Evolutionary conservation across 2,797 vertebrate genomes (phyloP).

Genomic region (Myripristis jacobus): DNA sequence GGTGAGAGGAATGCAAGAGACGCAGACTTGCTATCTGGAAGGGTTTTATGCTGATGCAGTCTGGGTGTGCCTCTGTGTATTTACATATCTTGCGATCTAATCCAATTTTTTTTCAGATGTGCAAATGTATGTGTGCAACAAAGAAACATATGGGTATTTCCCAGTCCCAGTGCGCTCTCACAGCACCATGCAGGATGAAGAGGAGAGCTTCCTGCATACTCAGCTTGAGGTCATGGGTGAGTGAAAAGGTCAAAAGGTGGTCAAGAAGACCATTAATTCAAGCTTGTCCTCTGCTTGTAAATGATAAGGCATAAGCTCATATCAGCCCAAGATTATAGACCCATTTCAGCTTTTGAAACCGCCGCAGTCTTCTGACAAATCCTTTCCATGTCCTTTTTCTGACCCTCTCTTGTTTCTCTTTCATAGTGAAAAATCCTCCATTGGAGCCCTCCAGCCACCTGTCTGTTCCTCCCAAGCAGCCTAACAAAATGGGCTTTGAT

Average conservation of each 20-base stretch:
- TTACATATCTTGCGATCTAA: no score
- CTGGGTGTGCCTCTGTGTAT: no score
- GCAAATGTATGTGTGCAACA: conserved; percentile 94
- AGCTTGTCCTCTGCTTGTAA: neutral
- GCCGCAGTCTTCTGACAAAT: conserved; percentile 21
- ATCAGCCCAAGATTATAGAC: neutral
- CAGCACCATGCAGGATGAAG: conserved; percentile 88
- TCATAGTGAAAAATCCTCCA: conserved; percentile 90
- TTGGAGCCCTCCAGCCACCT: conserved; percentile 90
- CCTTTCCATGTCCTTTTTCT: conserved; percentile 76
- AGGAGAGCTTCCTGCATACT: conserved; percentile 90
- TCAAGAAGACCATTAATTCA: neutral
- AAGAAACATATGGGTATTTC: conserved; percentile 87
- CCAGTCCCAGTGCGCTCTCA: conserved; percentile 90
- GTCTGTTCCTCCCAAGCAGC: conserved; percentile 83
- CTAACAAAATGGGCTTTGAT: conserved; percentile 97
- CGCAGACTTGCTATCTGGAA: no score
- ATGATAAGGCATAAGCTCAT: no score
- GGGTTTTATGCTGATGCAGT: no score
- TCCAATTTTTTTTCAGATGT: conserved; percentile 82
- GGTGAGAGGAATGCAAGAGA: conserved; percentile 77
- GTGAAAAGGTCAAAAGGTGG: conserved; percentile 39
- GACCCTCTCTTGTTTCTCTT: conserved; percentile 71
- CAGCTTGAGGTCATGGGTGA: conserved; percentile 91
- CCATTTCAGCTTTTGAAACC: no score